Percentiles rank a stretch among this genome's conserved stretches.
Evolutionary conservation across 2,797 vertebrate genomes (phyloP).

Genomic region (Oryzias sinensis): DNA sequence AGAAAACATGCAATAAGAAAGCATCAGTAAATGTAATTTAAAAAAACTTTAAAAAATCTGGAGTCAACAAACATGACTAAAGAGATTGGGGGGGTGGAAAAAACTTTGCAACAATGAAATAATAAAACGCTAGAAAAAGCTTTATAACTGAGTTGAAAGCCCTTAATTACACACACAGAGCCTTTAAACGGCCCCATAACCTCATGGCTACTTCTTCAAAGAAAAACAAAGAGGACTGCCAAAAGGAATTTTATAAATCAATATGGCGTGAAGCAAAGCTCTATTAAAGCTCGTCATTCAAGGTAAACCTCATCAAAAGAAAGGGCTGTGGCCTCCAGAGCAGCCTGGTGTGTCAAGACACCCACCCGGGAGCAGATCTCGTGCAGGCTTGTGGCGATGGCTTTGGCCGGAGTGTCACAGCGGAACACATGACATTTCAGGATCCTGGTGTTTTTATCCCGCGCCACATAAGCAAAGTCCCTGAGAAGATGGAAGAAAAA

Average conservation of each 20-base stretch:
- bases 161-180: too few relatives aligned
- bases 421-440: conserved; percentile 99
- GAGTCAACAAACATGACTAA: too few relatives aligned
- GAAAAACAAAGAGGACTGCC: conserved; percentile 3
- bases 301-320: conserved; percentile 6
- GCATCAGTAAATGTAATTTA: too few relatives aligned
- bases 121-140: too few relatives aligned
- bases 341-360: conserved; percentile 11
- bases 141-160: too few relatives aligned
- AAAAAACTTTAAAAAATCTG: too few relatives aligned
- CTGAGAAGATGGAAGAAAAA: conserved; percentile 67
- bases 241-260: conserved; percentile 8
- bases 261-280: conserved; percentile 1
- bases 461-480: conserved; percentile 97
- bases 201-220: background rate
- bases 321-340: background rate
- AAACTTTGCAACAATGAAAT: too few relatives aligned
- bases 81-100: too few relatives aligned
- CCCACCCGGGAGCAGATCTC: conserved; percentile 98
- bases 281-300: too few relatives aligned
- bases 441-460: conserved; percentile 96
- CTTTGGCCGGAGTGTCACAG: conserved; percentile 99
- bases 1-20: too few relatives aligned
- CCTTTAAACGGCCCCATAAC: too few relatives aligned
- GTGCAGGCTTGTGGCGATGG: conserved; percentile 97